Evolutionary conservation across 2,113 vertebrate species (phyloP), one percentile per base, ranked within the genome.

Genomic region (Dicerorhinus sumatrensis): DNA sequence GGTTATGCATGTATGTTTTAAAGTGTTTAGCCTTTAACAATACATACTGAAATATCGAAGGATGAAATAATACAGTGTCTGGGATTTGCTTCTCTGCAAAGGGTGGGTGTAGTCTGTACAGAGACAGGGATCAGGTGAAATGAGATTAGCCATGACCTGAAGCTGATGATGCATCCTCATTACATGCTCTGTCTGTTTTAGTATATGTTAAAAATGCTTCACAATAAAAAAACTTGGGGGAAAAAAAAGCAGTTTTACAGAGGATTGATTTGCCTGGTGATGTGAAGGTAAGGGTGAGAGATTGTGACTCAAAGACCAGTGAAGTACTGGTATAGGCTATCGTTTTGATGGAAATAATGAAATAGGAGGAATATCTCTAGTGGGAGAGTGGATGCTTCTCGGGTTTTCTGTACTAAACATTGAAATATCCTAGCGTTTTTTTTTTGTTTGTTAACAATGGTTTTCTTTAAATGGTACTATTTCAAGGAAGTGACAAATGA

Each of bases 61-160:
- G 89, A 27, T 69, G n/a, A 75, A 51, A 56, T 20, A n/a, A 31
- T 1, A 1, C 0, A 1, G 0, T 3, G 13, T 95, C 23, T 56
- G 14, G 63, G 62, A 58, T 83, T 73, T 62, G 69, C 21, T 76
- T 93, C 87, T 56, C 63, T 54, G 0, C 1, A 12, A 46, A 18
- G 31, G 65, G 14, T 54, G 54, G 76, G 13, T 2, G 0, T 29
- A 4, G 46, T 14, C 0, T 21, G 5, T 10, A 0, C 1, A 0
- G n/a, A 81, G 60, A 62, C 14, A 4, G 42, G n/a, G 16, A 48
- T 13, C 54, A 20, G 56, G 46, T 6, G 42, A 80, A 16, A 48
- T 29, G n/a, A 18, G 31, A 56, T 92, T 21, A 81, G 67, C 87
- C 5, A 0, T 11, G 25, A 65, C 70, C 51, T 2, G 2, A 39